Conservation (phyloP, 1,140 invertebrate genomes). For the Pogonomyrmex californicus region DNA sequence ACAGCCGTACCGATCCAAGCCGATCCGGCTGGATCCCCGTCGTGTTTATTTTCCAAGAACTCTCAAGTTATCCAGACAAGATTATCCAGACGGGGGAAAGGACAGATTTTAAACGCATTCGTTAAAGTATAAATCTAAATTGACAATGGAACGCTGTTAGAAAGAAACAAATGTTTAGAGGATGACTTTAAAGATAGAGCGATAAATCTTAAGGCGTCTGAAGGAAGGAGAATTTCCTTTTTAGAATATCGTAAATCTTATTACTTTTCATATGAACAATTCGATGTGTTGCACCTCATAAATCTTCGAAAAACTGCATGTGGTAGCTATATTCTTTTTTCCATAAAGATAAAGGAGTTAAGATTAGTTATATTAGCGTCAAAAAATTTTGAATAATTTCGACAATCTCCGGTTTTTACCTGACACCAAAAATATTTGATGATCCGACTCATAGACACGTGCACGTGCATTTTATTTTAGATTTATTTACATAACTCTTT, state of each 20-base stretch:
- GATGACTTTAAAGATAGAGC: not conserved
- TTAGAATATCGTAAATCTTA: not conserved
- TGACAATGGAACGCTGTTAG: not conserved
- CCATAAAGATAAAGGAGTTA: not conserved
- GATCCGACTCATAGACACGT: not conserved
- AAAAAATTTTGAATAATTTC: not conserved
- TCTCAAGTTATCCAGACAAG: not conserved
- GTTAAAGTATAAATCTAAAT: too few species aligned
- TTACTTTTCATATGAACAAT: not conserved
- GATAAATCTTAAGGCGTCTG: not conserved
- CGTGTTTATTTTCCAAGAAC: constrained; percentile 35
- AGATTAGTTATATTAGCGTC: not conserved
- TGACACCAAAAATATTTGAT: not conserved
- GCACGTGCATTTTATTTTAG: not conserved
- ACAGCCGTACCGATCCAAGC: not conserved
- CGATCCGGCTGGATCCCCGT: constrained; percentile 31
- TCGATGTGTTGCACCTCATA: not conserved
- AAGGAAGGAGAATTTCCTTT: not conserved
- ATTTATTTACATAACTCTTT: not conserved
- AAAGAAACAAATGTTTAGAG: not conserved
- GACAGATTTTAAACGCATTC: too few species aligned
- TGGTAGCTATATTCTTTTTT: too few species aligned
- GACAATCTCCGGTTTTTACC: not conserved
- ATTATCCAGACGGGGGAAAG: too few species aligned
- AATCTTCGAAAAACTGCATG: not conserved